phyloP scores from a whole-genome alignment of 2,888 invertebrate genomes.

The Tinea semifulvella region DNA sequence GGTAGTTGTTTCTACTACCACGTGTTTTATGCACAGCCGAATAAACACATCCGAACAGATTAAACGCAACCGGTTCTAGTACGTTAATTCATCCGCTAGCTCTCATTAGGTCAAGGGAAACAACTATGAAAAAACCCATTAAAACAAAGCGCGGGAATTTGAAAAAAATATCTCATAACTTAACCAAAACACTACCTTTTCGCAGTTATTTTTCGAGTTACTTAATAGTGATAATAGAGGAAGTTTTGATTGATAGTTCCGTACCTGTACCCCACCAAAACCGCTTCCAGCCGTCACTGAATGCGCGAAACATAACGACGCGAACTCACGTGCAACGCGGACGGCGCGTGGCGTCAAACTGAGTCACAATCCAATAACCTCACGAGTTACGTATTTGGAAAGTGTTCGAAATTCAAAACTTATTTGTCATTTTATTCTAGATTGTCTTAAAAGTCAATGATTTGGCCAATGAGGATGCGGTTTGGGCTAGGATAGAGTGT shows the following conservation, averaged over 20 bases:
- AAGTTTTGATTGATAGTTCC: slow-evolving; percentile 45
- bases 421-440: neutral
- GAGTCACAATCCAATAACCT: slow-evolving; percentile 22
- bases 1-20: slow-evolving; percentile 26
- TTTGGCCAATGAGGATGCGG: neutral
- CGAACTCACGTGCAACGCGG: slow-evolving; percentile 39
- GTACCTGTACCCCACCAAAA: slow-evolving; percentile 65
- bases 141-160: slow-evolving; percentile 5
- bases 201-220: neutral
- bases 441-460: slow-evolving; percentile 5
- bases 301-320: slow-evolving; percentile 49
- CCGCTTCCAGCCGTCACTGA: slow-evolving; percentile 56
- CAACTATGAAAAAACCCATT: neutral
- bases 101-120: slow-evolving; percentile 12
- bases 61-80: slow-evolving; percentile 24
- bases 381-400: slow-evolving; percentile 19
- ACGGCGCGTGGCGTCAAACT: slow-evolving; percentile 51
- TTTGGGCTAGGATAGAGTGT: neutral
- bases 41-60: neutral
- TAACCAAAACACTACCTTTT: neutral
- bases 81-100: slow-evolving; percentile 18
- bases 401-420: slow-evolving; percentile 14
- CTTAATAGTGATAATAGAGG: slow-evolving; percentile 32
- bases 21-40: slow-evolving; percentile 49
- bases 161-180: neutral